A percentile compares a stretch with the other conserved stretches of the same genome.
Conservation (phyloP, 2,888 invertebrate genomes). For the Sussaba pulchella region DNA sequence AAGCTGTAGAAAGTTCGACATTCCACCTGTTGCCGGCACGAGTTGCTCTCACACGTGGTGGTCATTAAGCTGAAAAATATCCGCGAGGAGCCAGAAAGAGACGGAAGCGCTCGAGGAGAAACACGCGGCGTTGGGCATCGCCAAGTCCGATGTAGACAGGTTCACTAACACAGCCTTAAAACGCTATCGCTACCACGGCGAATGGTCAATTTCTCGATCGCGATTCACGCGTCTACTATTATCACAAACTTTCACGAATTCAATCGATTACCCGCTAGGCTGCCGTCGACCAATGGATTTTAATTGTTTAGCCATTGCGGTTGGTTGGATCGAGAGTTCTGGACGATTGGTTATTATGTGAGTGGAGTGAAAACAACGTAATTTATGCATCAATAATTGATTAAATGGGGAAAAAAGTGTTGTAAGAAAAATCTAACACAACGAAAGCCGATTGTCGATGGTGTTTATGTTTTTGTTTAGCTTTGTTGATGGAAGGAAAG, state of each 20-base stretch:
- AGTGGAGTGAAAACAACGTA: neutral
- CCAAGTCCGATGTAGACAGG: conserved; percentile 5
- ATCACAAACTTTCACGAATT: conserved; percentile 48
- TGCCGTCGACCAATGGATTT: neutral
- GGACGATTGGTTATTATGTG: neutral
- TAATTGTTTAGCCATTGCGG: neutral
- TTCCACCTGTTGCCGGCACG: conserved; percentile 61
- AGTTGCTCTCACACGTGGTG: neutral
- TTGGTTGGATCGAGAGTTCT: neutral
- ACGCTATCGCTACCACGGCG: neutral
- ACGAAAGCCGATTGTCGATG: neutral
- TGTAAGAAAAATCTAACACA: neutral
- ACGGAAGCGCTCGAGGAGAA: neutral
- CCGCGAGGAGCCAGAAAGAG: neutral
- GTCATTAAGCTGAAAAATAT: conserved; percentile 28
- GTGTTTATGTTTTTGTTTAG: neutral
- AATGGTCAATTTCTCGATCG: conserved; percentile 36
- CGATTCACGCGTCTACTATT: neutral
- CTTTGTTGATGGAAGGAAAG: neutral
- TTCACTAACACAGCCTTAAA: neutral
- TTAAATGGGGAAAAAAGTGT: neutral
- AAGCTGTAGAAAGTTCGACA: conserved; percentile 65
- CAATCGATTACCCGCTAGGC: neutral
- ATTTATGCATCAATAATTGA: neutral
- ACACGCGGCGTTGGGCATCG: neutral